Percentiles rank a stretch among this genome's conserved stretches.
Conservation (phyloP, 2,888 invertebrate genomes). For the Lithosia quadra region DNA sequence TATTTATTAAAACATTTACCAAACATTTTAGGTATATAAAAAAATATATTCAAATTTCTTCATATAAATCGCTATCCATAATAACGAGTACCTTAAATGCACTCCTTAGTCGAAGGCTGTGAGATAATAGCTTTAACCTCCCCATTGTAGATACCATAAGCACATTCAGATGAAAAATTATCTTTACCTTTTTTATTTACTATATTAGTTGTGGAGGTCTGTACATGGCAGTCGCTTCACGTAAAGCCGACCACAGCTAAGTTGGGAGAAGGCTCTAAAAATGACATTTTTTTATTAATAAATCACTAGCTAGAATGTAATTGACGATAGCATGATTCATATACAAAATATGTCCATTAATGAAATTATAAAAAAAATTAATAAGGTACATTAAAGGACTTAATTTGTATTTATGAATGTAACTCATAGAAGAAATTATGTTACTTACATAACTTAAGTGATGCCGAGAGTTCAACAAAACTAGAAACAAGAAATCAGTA, state of each 20-base stretch:
- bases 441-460: neutral
- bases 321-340: too few relatives aligned
- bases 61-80: conserved; percentile 36
- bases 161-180: conserved; percentile 37
- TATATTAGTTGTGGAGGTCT: neutral
- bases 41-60: conserved; percentile 26
- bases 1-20: conserved; percentile 1
- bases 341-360: too few relatives aligned
- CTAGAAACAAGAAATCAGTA: neutral
- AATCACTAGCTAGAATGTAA: too few relatives aligned
- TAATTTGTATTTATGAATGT: neutral
- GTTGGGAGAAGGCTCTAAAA: too few relatives aligned
- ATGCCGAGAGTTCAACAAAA: neutral
- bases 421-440: neutral
- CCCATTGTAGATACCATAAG: conserved; percentile 72
- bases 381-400: too few relatives aligned
- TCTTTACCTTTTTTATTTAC: neutral
- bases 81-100: conserved; percentile 59
- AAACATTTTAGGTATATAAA: too few relatives aligned
- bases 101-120: conserved; percentile 84
- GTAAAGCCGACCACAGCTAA: too few relatives aligned
- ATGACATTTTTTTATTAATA: too few relatives aligned
- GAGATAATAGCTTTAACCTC: conserved; percentile 85
- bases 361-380: too few relatives aligned
- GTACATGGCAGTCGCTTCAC: too few relatives aligned